Evolutionary conservation across 2,888 invertebrate genomes (phyloP).

Genomic region (Agriopis aurantiaria): DNA sequence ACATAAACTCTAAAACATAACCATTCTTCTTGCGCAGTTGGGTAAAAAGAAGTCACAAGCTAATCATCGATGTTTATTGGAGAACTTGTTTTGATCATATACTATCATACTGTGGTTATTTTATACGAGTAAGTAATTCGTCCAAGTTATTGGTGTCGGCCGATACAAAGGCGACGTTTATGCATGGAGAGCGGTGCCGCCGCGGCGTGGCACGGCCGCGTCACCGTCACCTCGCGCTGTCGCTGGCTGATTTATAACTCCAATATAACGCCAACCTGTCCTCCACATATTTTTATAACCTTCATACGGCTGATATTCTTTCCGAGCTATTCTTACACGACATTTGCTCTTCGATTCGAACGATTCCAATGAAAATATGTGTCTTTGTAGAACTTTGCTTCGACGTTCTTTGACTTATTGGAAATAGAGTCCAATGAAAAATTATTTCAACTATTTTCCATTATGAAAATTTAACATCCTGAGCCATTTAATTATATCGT

Average conservation of each 20-base stretch:
- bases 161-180: conserved; percentile 61
- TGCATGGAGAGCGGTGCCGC: conserved; percentile 63
- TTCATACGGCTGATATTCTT: conserved; percentile 62
- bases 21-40: no score
- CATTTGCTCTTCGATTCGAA: conserved; percentile 64
- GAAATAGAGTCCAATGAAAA: background rate
- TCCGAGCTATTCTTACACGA: conserved; percentile 54
- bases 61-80: background rate
- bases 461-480: background rate
- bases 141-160: conserved; percentile 25
- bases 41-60: no score
- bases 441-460: background rate
- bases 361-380: conserved; percentile 37
- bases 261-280: conserved; percentile 83
- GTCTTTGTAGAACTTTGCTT: conserved; percentile 17
- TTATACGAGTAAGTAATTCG: conserved; percentile 17
- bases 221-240: conserved; percentile 60
- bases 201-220: conserved; percentile 59
- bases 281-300: conserved; percentile 83
- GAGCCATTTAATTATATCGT: background rate
- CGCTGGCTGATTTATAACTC: conserved; percentile 80
- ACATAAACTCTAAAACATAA: no score
- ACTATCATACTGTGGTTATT: background rate
- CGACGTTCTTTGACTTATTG: conserved; percentile 8
- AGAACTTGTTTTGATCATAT: conserved; percentile 21